phyloP scores from a whole-genome alignment of 2,888 invertebrate species.

The Zeuzera pyrina region DNA sequence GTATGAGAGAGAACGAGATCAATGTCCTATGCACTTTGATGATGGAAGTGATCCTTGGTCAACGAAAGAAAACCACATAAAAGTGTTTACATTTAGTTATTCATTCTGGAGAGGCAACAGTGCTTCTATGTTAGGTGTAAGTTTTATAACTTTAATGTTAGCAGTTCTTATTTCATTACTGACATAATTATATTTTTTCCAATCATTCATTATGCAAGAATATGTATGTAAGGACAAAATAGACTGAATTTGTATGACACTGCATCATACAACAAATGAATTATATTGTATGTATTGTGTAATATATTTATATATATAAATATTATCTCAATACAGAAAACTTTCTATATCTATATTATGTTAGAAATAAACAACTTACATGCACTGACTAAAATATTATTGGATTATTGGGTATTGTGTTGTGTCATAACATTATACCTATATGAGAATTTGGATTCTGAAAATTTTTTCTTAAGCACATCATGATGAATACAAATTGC shows the following conservation, averaged over 20 bases:
- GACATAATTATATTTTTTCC: constrained; percentile 5
- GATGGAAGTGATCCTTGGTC: constrained; percentile 93
- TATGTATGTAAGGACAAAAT: not conserved
- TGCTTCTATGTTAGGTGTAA: constrained; percentile 24
- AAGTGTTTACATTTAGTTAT: constrained; percentile 73
- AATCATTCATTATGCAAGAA: not conserved
- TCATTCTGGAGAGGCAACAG: constrained; percentile 49
- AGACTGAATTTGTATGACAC: not conserved
- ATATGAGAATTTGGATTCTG: too few relatives aligned
- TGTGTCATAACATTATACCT: too few relatives aligned
- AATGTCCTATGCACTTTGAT: constrained; percentile 98
- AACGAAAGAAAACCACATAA: constrained; percentile 79
- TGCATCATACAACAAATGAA: not conserved
- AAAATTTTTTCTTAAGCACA: too few relatives aligned
- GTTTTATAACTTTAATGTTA: constrained; percentile 24
- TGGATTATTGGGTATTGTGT: too few relatives aligned
- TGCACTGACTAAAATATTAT: too few relatives aligned
- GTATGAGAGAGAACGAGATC: constrained; percentile 94
- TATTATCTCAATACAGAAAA: too few relatives aligned
- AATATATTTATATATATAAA: too few relatives aligned
- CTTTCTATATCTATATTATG: too few relatives aligned
- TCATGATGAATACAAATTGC: too few relatives aligned
- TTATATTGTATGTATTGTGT: not conserved
- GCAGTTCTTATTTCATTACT: constrained; percentile 24
- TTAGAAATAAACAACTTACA: too few relatives aligned